phyloP scores from a whole-genome alignment of 2,888 invertebrate species.

The Oconnorella tubifera region DNA sequence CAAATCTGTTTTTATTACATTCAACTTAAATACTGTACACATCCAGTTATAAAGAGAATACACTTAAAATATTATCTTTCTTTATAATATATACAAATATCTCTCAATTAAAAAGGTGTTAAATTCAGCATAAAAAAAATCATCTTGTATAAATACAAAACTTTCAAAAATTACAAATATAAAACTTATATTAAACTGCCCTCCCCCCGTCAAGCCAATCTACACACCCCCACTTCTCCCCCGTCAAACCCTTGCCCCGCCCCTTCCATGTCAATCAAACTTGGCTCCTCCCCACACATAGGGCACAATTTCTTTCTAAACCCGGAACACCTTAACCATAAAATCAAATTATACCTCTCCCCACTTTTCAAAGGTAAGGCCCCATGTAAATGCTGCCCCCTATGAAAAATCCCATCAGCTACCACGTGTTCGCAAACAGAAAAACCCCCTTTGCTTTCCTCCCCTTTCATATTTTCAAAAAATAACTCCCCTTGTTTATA shows the following conservation, averaged over 20 bases:
- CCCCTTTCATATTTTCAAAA: slow-evolving; percentile 52
- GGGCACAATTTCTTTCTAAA: slow-evolving; percentile 56
- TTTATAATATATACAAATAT: too few species aligned
- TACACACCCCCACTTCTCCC: too few species aligned
- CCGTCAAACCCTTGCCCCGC: slow-evolving; percentile 52
- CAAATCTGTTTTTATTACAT: too few species aligned
- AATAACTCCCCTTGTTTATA: slow-evolving; percentile 55
- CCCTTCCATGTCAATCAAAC: slow-evolving; percentile 41
- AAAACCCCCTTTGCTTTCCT: slow-evolving; percentile 22
- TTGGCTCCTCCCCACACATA: slow-evolving; percentile 55
- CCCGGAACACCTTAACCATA: slow-evolving; percentile 57
- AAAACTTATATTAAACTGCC: too few species aligned
- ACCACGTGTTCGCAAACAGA: slow-evolving; percentile 41
- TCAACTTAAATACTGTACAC: too few species aligned
- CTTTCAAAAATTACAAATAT: too few species aligned
- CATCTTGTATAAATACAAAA: too few species aligned
- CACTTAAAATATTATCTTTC: too few species aligned
- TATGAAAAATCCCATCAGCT: slow-evolving; percentile 52
- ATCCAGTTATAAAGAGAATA: too few species aligned
- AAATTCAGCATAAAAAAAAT: too few species aligned
- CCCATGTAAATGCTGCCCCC: slow-evolving; percentile 50
- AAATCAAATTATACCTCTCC: slow-evolving; percentile 42
- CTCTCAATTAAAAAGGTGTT: too few species aligned
- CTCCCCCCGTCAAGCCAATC: too few species aligned
- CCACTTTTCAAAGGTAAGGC: slow-evolving; percentile 40